Evolutionary conservation across 2,113 vertebrate species (phyloP).

Genomic region (Protomyctophum bolini): DNA sequence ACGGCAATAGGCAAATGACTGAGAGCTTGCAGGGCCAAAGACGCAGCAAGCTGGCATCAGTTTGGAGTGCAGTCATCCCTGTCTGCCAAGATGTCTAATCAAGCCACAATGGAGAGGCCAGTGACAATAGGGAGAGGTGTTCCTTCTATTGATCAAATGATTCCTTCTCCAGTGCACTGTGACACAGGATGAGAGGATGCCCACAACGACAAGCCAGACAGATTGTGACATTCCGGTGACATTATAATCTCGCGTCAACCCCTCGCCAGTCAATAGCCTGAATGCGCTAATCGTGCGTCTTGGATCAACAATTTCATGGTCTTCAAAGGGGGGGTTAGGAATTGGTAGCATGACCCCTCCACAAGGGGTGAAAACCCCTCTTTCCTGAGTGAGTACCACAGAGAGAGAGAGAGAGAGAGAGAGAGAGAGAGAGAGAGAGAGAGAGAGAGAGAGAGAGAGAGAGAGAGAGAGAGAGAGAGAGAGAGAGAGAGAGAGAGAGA

Average conservation of each 20-base stretch:
- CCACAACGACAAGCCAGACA: conserved; percentile 68
- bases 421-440: no score
- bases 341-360: conserved; percentile 78
- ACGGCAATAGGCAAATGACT: conserved; percentile 47
- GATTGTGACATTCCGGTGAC: conserved; percentile 80
- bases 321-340: conserved; percentile 74
- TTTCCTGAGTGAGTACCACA: conserved; percentile 52
- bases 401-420: background rate
- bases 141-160: conserved; percentile 71
- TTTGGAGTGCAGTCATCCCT: conserved; percentile 44
- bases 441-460: no score
- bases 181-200: conserved; percentile 59
- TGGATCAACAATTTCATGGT: conserved; percentile 81
- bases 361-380: conserved; percentile 65
- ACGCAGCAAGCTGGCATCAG: conserved; percentile 46
- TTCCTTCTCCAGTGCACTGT: conserved; percentile 62
- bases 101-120: conserved; percentile 56
- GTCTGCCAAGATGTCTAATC: conserved; percentile 66
- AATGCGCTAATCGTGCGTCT: conserved; percentile 76
- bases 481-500: no score
- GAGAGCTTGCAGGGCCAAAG: conserved; percentile 29
- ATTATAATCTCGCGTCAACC: conserved; percentile 74
- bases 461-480: no score
- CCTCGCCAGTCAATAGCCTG: conserved; percentile 73
- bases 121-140: conserved; percentile 56